Base-by-base conservation (phyloP, 2,888 invertebrate species). In the Exocentrus adspersus region DNA sequence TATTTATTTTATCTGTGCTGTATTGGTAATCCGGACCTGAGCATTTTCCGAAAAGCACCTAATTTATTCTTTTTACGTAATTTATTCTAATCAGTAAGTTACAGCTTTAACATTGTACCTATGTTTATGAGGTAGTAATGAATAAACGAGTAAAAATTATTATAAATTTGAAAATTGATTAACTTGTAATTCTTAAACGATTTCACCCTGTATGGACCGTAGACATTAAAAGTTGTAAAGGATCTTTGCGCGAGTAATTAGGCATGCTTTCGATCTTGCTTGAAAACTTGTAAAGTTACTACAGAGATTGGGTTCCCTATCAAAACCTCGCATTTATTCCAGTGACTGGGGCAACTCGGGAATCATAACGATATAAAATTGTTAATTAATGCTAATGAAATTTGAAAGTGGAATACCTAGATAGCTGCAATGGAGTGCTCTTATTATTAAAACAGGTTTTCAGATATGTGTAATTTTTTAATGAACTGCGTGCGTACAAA, bases 211-310 rank as follows among this genome's bases (percentile, higher is more conserved):
- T 51, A 51, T 19, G 19, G 14, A 32, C 32, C 56, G 67, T 71
- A 68, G 77, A 78, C 77, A 76, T 78, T 77, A 75, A 79, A 79
- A 79, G 76, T 79, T 79, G 67, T 65, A 63, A 66, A 73, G 76
- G 76, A 78, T 78, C n/a, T n/a, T 79, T 78, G 78, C 75, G 72
- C 73, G 74, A 74, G 77, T 77, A 79, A 79, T 79, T 79, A 79
- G 74, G 70, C 74, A 74, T 72, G 78, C 75, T 75, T 74, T 73
- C 65, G 51, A 60, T 73, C 65, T 54, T 60, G 67, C 69, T 64
- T 62, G 56, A 61, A 56, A 73, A 72, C 67, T 72, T 75, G 62
- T 66, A 67, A 72, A 74, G 68, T 71, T 68, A 28, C 43, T 52
- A 42, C 53, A 46, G 53, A 62, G 46, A 59, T 48, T 42, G 63